Evolutionary conservation across 2,888 invertebrate genomes (phyloP), one percentile per base, ranked within the genome.

Genomic region (Rosalia funebris): DNA sequence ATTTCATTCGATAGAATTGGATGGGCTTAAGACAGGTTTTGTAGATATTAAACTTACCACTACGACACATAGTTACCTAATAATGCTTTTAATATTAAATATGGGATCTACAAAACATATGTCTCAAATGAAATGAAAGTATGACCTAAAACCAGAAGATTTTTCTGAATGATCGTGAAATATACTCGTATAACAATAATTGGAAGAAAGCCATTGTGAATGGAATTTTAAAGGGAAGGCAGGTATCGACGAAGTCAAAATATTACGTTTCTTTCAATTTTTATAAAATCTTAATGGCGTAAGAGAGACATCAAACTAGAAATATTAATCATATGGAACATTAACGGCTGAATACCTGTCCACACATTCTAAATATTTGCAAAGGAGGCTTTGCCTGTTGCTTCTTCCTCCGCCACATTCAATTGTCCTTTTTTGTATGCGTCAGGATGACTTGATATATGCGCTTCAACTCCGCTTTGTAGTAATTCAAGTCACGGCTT

Each of bases 281-380:
- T 57, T 62, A 60, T 60, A 44, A 57, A 31, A 19, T 48, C 45
- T 55, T 58, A 63, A 61, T 57, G 46, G 55, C 56, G 16, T 25
- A 56, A 65, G 16, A 61, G 47, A 63, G 61, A 65, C 62, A 63
- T 65, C 58, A 61, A 61, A 52, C 39, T 59, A 45, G 42, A 59
- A 46, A 61, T 62, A 71, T 71, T 69, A 71, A 71, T 71, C 71
- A 68, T 65, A 46, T 31, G 53, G 58, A 62, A 60, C 68, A 60
- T 66, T 65, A 64, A 69, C 57, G 63, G 66, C 57, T 69, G 65
- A 69, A 71, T 73, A 63, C 66, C 71, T 71, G 71, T 73, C 73
- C 71, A 71, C 73, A 73, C 73, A 69, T 73, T 65, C 67, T 65
- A 72, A 73, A 72, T 71, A 73, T 73, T 71, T 72, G 68, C 67